Percentiles rank a stretch among this genome's conserved stretches.
Conservation (phyloP, 2,888 invertebrate genomes). For the Phalangium opilio region DNA sequence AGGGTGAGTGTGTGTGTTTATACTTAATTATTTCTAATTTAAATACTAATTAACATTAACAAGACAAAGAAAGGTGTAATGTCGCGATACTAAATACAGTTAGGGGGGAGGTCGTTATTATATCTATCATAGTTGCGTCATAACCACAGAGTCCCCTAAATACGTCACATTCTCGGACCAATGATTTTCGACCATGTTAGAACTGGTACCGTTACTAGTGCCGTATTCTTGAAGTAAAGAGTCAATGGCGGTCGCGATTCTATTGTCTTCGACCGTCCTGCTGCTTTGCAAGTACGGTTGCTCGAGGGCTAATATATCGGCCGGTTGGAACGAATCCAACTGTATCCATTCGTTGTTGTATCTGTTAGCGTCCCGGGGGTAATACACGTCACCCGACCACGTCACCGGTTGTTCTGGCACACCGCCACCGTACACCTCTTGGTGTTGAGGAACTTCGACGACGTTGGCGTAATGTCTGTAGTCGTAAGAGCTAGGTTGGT, state of each 20-base stretch:
- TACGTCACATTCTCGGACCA: too few relatives aligned
- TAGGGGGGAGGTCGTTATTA: too few relatives aligned
- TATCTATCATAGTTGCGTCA: too few relatives aligned
- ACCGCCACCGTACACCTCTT: neutral
- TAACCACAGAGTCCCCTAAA: too few relatives aligned
- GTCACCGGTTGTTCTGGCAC: neutral
- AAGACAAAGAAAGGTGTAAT: too few relatives aligned
- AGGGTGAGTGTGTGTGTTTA: too few relatives aligned
- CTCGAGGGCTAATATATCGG: conserved; percentile 18
- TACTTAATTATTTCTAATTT: too few relatives aligned
- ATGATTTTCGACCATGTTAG: too few relatives aligned
- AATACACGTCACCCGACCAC: neutral
- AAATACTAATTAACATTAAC: too few relatives aligned
- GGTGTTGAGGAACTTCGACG: neutral
- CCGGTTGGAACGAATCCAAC: conserved; percentile 16
- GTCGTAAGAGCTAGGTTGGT: neutral
- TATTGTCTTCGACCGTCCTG: neutral
- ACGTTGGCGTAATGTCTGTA: neutral
- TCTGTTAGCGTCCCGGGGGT: neutral
- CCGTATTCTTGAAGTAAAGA: neutral
- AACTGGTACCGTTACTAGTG: neutral
- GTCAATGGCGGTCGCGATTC: neutral
- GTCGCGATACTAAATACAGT: too few relatives aligned
- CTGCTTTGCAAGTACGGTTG: conserved; percentile 8
- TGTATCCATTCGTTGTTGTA: conserved; percentile 10